Base-by-base conservation (phyloP, 1,140 invertebrate species). In the Panagrolaimus sp. region DNA sequence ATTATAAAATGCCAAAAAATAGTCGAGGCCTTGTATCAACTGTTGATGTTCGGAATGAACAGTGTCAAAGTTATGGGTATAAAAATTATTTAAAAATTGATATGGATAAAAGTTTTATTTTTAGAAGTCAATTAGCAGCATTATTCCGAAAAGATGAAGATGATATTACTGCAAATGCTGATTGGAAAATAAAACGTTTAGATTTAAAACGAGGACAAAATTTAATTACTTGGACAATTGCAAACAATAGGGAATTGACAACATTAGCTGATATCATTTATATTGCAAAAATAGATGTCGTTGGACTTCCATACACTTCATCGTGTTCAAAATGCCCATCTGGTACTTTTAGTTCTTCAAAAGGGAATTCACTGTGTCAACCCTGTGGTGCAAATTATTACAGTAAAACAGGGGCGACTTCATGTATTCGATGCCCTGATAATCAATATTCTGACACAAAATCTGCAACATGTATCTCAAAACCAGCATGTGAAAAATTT, bases 221-320 rank as follows among this genome's bases (percentile, higher is more conserved):
- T 71, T 66, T 83, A 10, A 68, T 82, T 43, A 73, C 75, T 6
- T 82, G 81, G 81, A 83, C 76, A 32, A 72, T 82, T 1, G 55
- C 76, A 7, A 76, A 73, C 26, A 82, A 77, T 67, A 47, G 63
- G 3, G 78, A 69, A 43, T 52, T 72, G 46, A 72, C 72, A 17
- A 69, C 72, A 21, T 52, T 70, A 24, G 68, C 71, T 32, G 79
- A 81, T 55, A 67, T 82, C 0, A 78, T 82, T 63, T 68, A 70
- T 38, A 63, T 82, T 43, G 64, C 73, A 58, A 71, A 71, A 28
- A 77, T 82, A 58, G 80, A 82, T 68, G 69, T 82, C 38, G 46
- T 78, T 58, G 79, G 77, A 58, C 84, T 89, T 26, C 87, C 87
- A 9, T 88, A 86, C 73, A 86, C 88, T 15, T 88, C 88, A 0